Evolutionary conservation across 2,888 invertebrate genomes (phyloP).

Genomic region (Onthophagus sagittarius): DNA sequence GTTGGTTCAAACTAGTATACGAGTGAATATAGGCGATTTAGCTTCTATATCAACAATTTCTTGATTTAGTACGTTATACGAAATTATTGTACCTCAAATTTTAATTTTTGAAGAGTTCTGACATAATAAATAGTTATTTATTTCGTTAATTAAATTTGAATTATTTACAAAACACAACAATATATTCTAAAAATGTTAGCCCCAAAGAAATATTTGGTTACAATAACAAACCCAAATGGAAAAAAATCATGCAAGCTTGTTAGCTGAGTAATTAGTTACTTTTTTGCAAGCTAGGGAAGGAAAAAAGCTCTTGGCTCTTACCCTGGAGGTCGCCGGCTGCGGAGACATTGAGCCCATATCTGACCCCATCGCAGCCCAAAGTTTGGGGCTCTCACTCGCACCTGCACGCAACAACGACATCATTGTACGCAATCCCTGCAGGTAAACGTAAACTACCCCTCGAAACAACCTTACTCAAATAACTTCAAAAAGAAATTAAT

Average conservation of each 20-base stretch:
- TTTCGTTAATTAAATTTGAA: too few relatives aligned
- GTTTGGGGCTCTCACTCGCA: conserved; percentile 55
- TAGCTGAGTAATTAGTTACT: conserved; percentile 31
- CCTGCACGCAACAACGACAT: conserved; percentile 52
- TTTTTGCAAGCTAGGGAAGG: conserved; percentile 33
- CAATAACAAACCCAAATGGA: too few relatives aligned
- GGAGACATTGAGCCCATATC: conserved; percentile 54
- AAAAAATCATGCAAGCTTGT: conserved; percentile 31
- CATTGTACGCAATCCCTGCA: conserved; percentile 47
- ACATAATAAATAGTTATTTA: too few relatives aligned
- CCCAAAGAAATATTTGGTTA: too few relatives aligned
- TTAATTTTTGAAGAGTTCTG: too few relatives aligned
- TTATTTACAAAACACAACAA: too few relatives aligned
- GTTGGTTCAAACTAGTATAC: too few relatives aligned
- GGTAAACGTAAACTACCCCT: conserved; percentile 45
- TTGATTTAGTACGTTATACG: too few relatives aligned
- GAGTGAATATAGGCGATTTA: too few relatives aligned
- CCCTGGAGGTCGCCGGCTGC: conserved; percentile 58
- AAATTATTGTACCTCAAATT: too few relatives aligned
- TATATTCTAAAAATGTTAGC: too few relatives aligned
- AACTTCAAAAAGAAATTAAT: neutral
- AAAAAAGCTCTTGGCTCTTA: conserved; percentile 49
- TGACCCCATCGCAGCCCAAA: conserved; percentile 53
- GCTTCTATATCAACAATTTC: too few relatives aligned
- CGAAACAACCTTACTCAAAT: neutral